phyloP scores from a whole-genome alignment of 2,888 invertebrate genomes.

The Melipona bicolor region DNA sequence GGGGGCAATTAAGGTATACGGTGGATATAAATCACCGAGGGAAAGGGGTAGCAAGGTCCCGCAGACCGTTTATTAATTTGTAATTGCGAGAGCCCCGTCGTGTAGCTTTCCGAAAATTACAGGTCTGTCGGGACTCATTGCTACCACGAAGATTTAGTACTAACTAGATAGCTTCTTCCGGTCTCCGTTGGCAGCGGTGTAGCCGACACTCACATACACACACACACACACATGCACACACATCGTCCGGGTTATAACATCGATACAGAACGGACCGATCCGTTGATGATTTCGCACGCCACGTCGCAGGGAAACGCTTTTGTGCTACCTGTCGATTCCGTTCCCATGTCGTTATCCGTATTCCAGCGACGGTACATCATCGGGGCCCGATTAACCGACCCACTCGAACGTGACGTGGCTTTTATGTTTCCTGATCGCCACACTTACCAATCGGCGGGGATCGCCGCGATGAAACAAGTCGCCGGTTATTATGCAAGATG shows the following conservation, averaged over 20 bases:
- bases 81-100: constrained; percentile 75
- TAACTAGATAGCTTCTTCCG: constrained; percentile 74
- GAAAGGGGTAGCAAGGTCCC: constrained; percentile 60
- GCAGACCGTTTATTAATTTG: constrained; percentile 80
- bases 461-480: constrained; percentile 33
- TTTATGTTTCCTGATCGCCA: constrained; percentile 68
- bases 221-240: neutral
- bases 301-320: constrained; percentile 32
- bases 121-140: constrained; percentile 74
- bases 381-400: constrained; percentile 62
- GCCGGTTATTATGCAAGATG: constrained; percentile 47
- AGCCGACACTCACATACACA: neutral
- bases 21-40: constrained; percentile 76
- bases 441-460: constrained; percentile 18
- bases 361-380: constrained; percentile 63
- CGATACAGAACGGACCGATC: constrained; percentile 32
- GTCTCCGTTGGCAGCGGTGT: constrained; percentile 9
- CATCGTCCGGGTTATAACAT: constrained; percentile 40
- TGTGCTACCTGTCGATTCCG: constrained; percentile 64
- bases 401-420: constrained; percentile 70
- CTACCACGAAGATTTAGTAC: constrained; percentile 76
- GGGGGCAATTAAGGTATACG: constrained; percentile 75
- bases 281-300: constrained; percentile 59
- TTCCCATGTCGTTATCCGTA: constrained; percentile 66
- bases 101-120: constrained; percentile 78